Conservation (phyloP, 2,888 invertebrate genomes). For the Drosophila falleni region DNA sequence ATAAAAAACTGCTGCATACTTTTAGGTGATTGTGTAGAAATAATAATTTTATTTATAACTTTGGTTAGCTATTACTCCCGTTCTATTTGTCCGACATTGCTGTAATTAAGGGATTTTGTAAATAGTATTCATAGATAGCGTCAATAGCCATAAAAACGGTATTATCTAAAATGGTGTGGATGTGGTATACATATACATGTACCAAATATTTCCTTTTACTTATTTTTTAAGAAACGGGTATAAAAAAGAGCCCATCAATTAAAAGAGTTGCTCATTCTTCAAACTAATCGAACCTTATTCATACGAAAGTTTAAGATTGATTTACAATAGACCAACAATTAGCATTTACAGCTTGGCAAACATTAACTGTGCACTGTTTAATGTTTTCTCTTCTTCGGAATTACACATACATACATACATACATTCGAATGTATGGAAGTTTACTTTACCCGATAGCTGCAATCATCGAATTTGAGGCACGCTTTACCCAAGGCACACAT, state of each 20-base stretch:
- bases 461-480: constrained; percentile 15
- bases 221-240: too few species aligned
- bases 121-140: too few species aligned
- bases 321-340: constrained; percentile 11
- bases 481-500: constrained; percentile 56
- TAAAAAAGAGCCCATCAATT: background rate
- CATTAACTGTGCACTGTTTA: constrained; percentile 3
- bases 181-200: too few species aligned
- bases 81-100: too few species aligned
- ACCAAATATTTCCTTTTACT: too few species aligned
- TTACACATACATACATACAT: background rate
- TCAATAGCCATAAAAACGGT: too few species aligned
- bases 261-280: background rate
- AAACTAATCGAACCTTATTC: background rate
- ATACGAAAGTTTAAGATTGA: background rate
- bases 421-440: background rate
- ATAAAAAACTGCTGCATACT: too few species aligned
- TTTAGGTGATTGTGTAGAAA: too few species aligned
- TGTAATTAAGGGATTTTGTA: too few species aligned
- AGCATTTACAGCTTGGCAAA: constrained; percentile 8
- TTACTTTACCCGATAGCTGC: constrained; percentile 2
- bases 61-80: too few species aligned
- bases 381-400: background rate
- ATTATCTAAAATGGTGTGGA: too few species aligned
- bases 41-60: too few species aligned